Evolutionary conservation across 2,113 vertebrate species (phyloP), one percentile per base, ranked within the genome.

Genomic region (Pedionomus torquatus): DNA sequence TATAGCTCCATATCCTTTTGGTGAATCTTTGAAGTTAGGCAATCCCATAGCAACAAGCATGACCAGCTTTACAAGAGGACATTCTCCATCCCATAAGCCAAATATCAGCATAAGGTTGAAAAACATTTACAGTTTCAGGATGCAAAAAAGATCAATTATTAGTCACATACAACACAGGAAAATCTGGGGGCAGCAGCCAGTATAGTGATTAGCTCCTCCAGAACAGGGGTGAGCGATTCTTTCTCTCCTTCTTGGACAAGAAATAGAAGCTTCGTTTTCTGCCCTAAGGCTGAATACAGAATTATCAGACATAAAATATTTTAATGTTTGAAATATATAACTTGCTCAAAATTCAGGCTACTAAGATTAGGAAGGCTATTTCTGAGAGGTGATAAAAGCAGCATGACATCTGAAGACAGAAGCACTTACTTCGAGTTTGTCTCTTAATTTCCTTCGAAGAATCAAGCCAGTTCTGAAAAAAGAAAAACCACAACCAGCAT

Each of bases 351-450:
- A 89, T 35, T 15, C 37, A 77, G 23, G 12, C 31, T 74, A 70
- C 18, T 66, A 51, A 60, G 24, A 52, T 93, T 28, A 84, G 13
- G 5, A 86, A 74, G 26, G 77, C 28, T 37, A 54, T 63, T 75
- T 95, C 54, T 71, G 10, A 60, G 26, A 87, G 25, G 12, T 68
- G 74, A 78, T 35, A 58, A 77, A 78, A 82, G 30, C 9, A 82
- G 25, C 3, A n/a, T 69, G 52, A 77, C 3, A 64, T 37, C n/a
- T 72, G 89, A 74, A 77, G 14, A 89, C 18, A 54, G n/a, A 94
- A 95, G 70, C 91, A 98, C 98, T 98, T 96, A 99, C 98, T 98
- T 98, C 98, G 94, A 92, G 99, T 97, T 95, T 99, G 98, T 81
- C 97, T 98, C 92, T 98, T 98, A 87, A 99, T 98, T 97, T 99